Evolutionary conservation across 2,113 vertebrate species (phyloP).

Genomic region (Saccopteryx bilineata): DNA sequence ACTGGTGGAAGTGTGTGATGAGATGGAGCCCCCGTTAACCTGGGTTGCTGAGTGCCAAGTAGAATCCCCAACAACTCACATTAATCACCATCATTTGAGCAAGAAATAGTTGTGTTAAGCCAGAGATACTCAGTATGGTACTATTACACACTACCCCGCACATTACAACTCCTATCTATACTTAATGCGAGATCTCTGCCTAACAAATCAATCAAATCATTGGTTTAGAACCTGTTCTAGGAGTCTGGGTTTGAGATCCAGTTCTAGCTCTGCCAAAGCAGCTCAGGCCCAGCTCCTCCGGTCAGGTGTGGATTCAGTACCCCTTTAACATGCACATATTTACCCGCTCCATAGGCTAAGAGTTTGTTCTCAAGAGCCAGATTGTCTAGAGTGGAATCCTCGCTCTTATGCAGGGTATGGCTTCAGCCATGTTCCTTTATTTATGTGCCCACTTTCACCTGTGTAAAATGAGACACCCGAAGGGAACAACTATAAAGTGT

Average conservation of each 20-base stretch:
- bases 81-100: not conserved
- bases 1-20: not conserved
- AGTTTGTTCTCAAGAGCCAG: not conserved
- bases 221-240: not conserved
- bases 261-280: not conserved
- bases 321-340: not conserved
- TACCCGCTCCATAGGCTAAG: not conserved
- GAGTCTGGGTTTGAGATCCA: not conserved
- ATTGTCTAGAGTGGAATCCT: not conserved
- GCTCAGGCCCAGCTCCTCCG: not conserved
- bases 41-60: not conserved
- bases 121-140: not conserved
- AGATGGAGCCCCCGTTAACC: not conserved
- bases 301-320: not conserved
- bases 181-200: not conserved
- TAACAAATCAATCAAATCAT: not conserved
- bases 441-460: not conserved
- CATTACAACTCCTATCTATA: not conserved
- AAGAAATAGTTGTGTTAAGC: constrained; percentile 1
- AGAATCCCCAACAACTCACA: not conserved
- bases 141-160: not conserved
- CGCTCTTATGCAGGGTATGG: not conserved
- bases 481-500: not conserved
- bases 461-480: not conserved
- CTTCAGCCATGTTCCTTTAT: not conserved